These are phyloP conservation scores for Orthosia cruda DNA, from an alignment of 2,888 invertebrate species.

Conservation along the genomic window DNA sequence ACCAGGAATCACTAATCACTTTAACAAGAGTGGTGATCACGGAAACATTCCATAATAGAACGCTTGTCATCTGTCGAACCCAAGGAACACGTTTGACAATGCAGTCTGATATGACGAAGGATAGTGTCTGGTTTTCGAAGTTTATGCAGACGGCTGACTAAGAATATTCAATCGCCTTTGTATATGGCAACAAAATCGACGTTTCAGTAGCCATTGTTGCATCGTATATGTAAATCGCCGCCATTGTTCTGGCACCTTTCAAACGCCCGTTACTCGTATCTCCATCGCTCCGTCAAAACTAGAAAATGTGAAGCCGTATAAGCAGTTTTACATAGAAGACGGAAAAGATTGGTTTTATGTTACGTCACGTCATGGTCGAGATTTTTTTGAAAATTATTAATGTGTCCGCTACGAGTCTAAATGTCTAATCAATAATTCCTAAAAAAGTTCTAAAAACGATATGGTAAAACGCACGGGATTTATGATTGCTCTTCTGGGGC, in stretches of 20 bases:
- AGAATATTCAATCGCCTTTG: slow-evolving; percentile 40
- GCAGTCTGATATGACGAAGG: background rate
- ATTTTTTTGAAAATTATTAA: background rate
- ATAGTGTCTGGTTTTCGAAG: slow-evolving; percentile 17
- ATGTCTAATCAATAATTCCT: background rate
- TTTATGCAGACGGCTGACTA: slow-evolving; percentile 1
- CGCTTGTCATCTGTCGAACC: background rate
- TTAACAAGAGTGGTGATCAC: background rate
- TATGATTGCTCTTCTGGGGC: slow-evolving; percentile 75
- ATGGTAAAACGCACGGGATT: slow-evolving; percentile 71
- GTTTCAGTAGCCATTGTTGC: slow-evolving; percentile 43
- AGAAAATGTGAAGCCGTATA: slow-evolving; percentile 7
- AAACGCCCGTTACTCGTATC: slow-evolving; percentile 59
- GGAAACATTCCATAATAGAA: background rate
- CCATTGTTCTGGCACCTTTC: slow-evolving; percentile 67
- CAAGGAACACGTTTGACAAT: slow-evolving; percentile 15
- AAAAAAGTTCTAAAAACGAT: slow-evolving; percentile 39
- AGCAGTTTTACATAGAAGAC: slow-evolving; percentile 13
- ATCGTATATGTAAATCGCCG: slow-evolving; percentile 68
- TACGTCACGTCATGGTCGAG: background rate
- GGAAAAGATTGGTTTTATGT: background rate
- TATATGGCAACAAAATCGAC: slow-evolving; percentile 46
- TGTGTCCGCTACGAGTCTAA: background rate
- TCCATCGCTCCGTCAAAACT: slow-evolving; percentile 55
- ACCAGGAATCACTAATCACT: slow-evolving; percentile 2